These are phyloP conservation scores for Tetragnatha versicolor DNA, from an alignment of 1,140 invertebrate species.

Conservation along the genomic window DNA sequence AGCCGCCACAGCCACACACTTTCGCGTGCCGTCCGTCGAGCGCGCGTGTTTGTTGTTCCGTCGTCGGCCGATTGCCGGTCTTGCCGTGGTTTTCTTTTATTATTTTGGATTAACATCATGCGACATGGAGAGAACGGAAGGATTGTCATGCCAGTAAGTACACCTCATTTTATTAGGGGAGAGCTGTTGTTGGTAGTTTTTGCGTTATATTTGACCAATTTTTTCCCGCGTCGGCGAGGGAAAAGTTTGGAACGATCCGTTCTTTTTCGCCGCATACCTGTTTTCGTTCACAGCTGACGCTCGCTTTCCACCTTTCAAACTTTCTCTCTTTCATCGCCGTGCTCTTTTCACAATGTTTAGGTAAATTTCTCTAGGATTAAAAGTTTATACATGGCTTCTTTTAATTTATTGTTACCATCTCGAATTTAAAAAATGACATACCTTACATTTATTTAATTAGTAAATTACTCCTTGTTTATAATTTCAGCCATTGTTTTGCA, in stretches of 20 bases:
- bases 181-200: neutral
- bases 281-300: neutral
- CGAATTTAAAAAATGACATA: too few species aligned
- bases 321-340: too few species aligned
- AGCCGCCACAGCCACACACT: neutral
- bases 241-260: neutral
- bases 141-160: conserved; percentile 14
- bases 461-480: too few species aligned
- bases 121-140: conserved; percentile 3
- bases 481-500: too few species aligned
- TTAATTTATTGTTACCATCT: too few species aligned
- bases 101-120: conserved; percentile 37
- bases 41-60: neutral
- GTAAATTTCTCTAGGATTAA: too few species aligned
- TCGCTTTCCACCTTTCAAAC: neutral
- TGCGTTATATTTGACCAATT: neutral
- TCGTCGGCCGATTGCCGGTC: too few species aligned
- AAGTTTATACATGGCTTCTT: too few species aligned
- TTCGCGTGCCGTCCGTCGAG: neutral
- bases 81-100: neutral
- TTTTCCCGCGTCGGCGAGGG: neutral
- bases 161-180: neutral
- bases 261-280: neutral
- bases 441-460: too few species aligned
- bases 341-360: too few species aligned